phyloP scores from a whole-genome alignment of 53 echinoderm and acorn worm species.

The Patiria pectinifera region DNA sequence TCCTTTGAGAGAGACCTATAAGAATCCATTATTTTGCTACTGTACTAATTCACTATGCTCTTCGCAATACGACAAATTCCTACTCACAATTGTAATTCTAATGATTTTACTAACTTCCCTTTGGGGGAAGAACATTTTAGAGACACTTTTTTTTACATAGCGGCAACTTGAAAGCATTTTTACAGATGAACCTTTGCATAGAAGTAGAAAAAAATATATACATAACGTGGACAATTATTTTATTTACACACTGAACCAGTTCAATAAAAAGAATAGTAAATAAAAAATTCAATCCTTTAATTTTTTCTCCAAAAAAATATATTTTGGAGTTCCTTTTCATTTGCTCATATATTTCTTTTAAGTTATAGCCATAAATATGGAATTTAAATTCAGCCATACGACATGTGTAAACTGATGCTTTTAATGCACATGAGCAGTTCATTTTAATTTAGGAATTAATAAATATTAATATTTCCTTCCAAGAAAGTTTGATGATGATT shows the following conservation, averaged over 20 bases:
- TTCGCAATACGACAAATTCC: too few species aligned
- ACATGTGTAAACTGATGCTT: not conserved
- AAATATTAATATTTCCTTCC: not conserved
- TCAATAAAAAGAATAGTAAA: not conserved
- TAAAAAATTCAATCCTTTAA: not conserved
- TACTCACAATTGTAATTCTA: too few species aligned
- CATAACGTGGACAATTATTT: constrained; percentile 15
- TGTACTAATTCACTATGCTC: too few species aligned
- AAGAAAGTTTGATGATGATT: not conserved
- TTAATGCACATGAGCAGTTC: not conserved
- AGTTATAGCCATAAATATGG: not conserved
- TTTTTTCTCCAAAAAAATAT: not conserved
- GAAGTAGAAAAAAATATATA: constrained; percentile 58
- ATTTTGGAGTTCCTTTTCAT: not conserved
- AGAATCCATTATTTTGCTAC: too few species aligned
- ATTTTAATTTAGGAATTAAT: not conserved
- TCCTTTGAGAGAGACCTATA: too few species aligned
- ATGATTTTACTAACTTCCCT: too few species aligned
- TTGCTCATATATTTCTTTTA: not conserved
- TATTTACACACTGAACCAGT: constrained; percentile 23
- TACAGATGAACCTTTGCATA: constrained; percentile 43
- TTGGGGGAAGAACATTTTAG: not conserved
- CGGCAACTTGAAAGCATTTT: not conserved
- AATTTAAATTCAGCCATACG: not conserved
- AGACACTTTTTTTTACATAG: not conserved